These are phyloP conservation scores for Venustaconcha ellipsiformis DNA, from an alignment of 1,140 invertebrate genomes.

Conservation along the genomic window DNA sequence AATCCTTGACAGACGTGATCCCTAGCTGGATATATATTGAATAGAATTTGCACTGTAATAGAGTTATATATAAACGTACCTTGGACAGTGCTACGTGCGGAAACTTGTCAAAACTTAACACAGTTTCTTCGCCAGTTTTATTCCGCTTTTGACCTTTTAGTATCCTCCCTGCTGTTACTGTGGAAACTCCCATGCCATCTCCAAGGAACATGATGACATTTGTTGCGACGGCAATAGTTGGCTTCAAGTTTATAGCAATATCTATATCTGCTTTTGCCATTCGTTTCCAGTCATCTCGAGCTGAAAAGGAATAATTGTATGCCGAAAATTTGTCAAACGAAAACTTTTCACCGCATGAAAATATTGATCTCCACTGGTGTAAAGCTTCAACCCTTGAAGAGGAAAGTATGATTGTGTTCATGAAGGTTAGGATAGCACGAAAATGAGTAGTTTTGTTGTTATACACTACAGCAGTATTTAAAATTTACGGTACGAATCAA, in stretches of 20 bases:
- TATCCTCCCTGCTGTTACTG: slow-evolving; percentile 82
- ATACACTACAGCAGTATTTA: no score
- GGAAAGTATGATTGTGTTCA: no score
- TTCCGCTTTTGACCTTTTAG: slow-evolving; percentile 75
- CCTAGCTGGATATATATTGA: no score
- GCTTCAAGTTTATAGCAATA: slow-evolving; percentile 22
- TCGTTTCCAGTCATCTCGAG: slow-evolving; percentile 30
- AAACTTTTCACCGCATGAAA: no score
- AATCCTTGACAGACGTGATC: neutral
- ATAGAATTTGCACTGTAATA: neutral
- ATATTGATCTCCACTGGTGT: no score
- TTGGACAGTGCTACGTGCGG: slow-evolving; percentile 86
- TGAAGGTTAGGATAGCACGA: no score
- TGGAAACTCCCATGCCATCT: slow-evolving; percentile 93
- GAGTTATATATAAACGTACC: slow-evolving; percentile 69
- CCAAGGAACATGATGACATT: slow-evolving; percentile 94
- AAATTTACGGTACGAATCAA: no score
- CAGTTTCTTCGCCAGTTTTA: slow-evolving; percentile 78
- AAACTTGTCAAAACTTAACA: slow-evolving; percentile 85
- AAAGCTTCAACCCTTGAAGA: no score
- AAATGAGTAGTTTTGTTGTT: no score
- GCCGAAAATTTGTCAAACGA: no score
- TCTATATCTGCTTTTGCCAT: slow-evolving; percentile 29
- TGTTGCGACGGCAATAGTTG: slow-evolving; percentile 74
- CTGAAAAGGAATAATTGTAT: slow-evolving; percentile 14